These are phyloP conservation scores for Pyrgilauda ruficollis DNA, from an alignment of 2,113 vertebrate genomes.

Conservation along the genomic window DNA sequence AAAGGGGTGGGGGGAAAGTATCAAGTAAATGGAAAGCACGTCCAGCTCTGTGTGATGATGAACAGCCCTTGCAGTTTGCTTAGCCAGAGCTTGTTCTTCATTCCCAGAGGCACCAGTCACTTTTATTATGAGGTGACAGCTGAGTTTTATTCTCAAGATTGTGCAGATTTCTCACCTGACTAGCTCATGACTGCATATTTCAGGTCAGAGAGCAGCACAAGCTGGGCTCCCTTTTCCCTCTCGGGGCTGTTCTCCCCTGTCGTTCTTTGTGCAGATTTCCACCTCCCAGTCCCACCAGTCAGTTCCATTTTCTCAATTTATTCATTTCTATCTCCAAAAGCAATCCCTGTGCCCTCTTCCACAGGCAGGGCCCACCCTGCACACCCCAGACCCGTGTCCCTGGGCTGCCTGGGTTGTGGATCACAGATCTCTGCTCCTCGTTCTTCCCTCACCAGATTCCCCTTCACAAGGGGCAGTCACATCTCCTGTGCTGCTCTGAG, in stretches of 20 bases:
- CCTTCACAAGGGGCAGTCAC: background rate
- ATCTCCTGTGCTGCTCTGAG: background rate
- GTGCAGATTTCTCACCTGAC: slow-evolving; percentile 17
- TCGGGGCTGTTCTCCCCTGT: background rate
- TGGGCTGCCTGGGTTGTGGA: background rate
- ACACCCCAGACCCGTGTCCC: background rate
- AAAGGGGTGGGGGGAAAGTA: background rate
- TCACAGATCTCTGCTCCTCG: background rate
- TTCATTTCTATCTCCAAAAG: background rate
- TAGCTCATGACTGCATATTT: background rate
- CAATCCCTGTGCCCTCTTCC: background rate
- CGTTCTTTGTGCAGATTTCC: background rate
- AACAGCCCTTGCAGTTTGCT: slow-evolving; percentile 6
- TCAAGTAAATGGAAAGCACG: background rate
- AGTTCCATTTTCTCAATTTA: background rate
- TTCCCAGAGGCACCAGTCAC: background rate
- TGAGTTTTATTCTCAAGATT: slow-evolving; percentile 13
- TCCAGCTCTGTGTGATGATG: background rate
- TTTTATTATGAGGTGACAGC: slow-evolving; percentile 6
- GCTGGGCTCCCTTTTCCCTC: background rate
- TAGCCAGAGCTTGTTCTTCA: background rate
- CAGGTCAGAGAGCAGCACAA: slow-evolving; percentile 5
- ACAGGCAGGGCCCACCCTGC: background rate
- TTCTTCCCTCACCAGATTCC: background rate
- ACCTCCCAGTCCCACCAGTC: background rate